Evolutionary conservation across 2,888 invertebrate genomes (phyloP).

Genomic region (Archaeoteleia sp.): DNA sequence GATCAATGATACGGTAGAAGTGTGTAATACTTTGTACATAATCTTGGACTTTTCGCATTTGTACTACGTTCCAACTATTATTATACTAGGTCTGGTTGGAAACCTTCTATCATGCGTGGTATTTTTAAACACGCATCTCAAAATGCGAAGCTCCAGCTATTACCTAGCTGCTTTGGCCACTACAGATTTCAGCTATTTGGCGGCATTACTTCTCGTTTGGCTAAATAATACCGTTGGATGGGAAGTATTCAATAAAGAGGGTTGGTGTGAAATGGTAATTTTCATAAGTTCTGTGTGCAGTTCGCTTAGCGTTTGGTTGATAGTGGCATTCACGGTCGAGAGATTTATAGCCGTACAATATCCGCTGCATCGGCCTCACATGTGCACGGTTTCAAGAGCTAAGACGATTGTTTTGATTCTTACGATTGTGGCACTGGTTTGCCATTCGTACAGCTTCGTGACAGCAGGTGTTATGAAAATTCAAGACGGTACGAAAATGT

Average conservation of each 20-base stretch:
- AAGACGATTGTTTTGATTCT: conserved; percentile 76
- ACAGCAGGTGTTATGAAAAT: conserved; percentile 73
- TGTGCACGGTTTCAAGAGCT: conserved; percentile 79
- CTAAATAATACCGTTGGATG: conserved; percentile 76
- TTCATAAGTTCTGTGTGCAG: conserved; percentile 78
- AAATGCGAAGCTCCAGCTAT: conserved; percentile 80
- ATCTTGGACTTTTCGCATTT: conserved; percentile 76
- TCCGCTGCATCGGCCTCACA: conserved; percentile 78
- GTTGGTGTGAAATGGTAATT: conserved; percentile 78
- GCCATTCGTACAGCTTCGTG: conserved; percentile 75
- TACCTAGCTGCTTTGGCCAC: conserved; percentile 80
- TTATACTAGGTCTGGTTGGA: conserved; percentile 78
- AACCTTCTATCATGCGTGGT: conserved; percentile 79
- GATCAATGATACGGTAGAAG: conserved; percentile 59
- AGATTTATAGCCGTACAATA: conserved; percentile 82
- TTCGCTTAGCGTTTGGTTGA: conserved; percentile 82
- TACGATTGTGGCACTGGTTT: conserved; percentile 72
- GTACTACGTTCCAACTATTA: conserved; percentile 79
- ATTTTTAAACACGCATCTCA: conserved; percentile 79
- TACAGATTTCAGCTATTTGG: conserved; percentile 79
- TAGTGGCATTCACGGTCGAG: conserved; percentile 83
- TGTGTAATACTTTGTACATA: conserved; percentile 64
- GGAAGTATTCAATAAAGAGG: conserved; percentile 76
- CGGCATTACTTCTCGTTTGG: conserved; percentile 77
- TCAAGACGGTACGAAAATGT: conserved; percentile 71